These are phyloP conservation scores for Mormyrops attenuatus DNA, from an alignment of 2,797 vertebrate species.

Conservation along the genomic window DNA sequence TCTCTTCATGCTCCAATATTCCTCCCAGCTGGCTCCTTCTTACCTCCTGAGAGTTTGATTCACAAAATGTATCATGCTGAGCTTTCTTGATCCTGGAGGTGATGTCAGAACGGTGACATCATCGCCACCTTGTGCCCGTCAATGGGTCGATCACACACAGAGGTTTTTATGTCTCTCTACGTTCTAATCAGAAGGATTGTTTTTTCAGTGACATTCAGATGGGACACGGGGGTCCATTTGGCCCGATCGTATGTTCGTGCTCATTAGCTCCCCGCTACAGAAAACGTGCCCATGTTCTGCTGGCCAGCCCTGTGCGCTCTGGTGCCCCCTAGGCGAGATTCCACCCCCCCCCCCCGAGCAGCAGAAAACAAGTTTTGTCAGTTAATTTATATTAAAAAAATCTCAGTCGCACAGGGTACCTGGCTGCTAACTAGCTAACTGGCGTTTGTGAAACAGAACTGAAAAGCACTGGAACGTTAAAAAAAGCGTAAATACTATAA, in stretches of 20 bases:
- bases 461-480: neutral
- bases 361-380: neutral
- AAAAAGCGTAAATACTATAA: neutral
- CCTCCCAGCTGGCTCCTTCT: neutral
- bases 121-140: neutral
- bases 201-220: neutral
- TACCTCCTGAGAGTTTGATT: neutral
- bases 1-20: neutral
- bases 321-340: neutral
- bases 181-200: neutral
- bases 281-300: neutral
- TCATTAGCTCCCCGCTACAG: neutral
- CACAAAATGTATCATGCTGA: neutral
- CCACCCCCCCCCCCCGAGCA: neutral
- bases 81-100: neutral
- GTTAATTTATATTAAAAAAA: neutral
- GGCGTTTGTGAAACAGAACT: neutral
- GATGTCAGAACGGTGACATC: neutral
- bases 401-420: neutral
- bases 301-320: neutral
- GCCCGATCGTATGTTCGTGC: neutral
- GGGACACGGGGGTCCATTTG: neutral
- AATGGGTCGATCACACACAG: neutral
- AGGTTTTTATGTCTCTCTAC: neutral
- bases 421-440: neutral